phyloP scores from a whole-genome alignment of 64 coral and sea anemone genomes.

The Montipora efflorescens region DNA sequence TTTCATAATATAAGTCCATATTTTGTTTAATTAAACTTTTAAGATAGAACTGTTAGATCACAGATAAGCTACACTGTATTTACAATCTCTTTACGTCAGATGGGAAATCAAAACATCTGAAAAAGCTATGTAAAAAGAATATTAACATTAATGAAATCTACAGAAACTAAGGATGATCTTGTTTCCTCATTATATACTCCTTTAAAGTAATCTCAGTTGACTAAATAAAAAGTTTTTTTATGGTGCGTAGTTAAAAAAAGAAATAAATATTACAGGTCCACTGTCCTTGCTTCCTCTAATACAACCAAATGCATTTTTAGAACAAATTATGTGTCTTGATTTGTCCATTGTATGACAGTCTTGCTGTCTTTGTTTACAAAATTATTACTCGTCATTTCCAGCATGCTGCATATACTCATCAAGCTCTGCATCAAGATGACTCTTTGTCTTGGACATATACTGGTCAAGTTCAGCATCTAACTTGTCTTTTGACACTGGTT shows the following conservation, averaged over 20 bases:
- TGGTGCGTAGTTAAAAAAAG: not conserved
- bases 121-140: too few species aligned
- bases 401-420: constrained; percentile 88
- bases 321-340: not conserved
- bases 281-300: not conserved
- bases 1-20: not conserved
- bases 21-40: too few species aligned
- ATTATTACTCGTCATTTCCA: constrained; percentile 3
- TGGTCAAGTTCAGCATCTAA: constrained; percentile 89
- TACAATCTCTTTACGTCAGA: too few species aligned
- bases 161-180: too few species aligned
- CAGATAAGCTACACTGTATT: too few species aligned
- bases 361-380: not conserved
- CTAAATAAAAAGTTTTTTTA: constrained; percentile 19
- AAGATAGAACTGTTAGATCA: too few species aligned
- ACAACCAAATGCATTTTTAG: not conserved
- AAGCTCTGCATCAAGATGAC: constrained; percentile 91
- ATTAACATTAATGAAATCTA: too few species aligned
- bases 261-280: not conserved
- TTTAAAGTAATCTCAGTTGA: not conserved
- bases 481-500: constrained; percentile 69
- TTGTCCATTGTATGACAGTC: not conserved
- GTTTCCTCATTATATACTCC: not conserved
- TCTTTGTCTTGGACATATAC: constrained; percentile 92
- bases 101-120: too few species aligned